phyloP scores from a whole-genome alignment of 2,888 invertebrate species.

The Zygogramma bicolorata region DNA sequence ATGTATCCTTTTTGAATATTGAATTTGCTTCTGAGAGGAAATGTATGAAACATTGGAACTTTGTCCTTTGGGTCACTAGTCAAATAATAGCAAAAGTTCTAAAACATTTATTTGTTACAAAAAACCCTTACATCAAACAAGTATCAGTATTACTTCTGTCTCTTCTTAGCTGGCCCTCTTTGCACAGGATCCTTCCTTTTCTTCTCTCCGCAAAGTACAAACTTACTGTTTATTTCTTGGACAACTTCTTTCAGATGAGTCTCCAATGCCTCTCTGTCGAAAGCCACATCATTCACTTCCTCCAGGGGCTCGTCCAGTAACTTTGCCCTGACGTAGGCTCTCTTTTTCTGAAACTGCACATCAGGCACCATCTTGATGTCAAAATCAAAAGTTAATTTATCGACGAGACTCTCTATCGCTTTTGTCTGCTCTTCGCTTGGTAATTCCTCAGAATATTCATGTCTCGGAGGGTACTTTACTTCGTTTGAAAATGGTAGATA shows the following conservation, averaged over 20 bases:
- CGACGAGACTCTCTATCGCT: conserved; percentile 43
- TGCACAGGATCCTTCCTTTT: conserved; percentile 32
- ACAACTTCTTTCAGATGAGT: conserved; percentile 36
- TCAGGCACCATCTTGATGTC: conserved; percentile 49
- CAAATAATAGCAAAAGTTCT: too few relatives aligned
- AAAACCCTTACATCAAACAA: too few relatives aligned
- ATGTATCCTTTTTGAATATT: too few relatives aligned
- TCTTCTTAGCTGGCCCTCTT: conserved; percentile 8
- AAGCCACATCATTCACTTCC: conserved; percentile 41
- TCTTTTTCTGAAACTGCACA: conserved; percentile 44
- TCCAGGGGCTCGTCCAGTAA: conserved; percentile 49
- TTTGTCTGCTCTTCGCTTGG: conserved; percentile 16
- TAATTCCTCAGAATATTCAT: conserved; percentile 31
- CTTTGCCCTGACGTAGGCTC: conserved; percentile 52
- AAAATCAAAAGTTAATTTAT: conserved; percentile 52
- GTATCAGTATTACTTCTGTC: background rate
- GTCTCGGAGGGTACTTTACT: conserved; percentile 30
- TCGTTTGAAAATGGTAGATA: conserved; percentile 50
- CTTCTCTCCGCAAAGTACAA: conserved; percentile 28
- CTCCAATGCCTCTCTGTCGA: conserved; percentile 38
- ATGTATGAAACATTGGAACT: too few relatives aligned
- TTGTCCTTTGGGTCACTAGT: too few relatives aligned
- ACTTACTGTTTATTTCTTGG: conserved; percentile 34
- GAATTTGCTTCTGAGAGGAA: too few relatives aligned
- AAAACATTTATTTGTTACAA: too few relatives aligned